A percentile compares a stretch with the other conserved stretches of the same genome.
phyloP scores from a whole-genome alignment of 2,113 vertebrate species.

The Rafetus swinhoei region DNA sequence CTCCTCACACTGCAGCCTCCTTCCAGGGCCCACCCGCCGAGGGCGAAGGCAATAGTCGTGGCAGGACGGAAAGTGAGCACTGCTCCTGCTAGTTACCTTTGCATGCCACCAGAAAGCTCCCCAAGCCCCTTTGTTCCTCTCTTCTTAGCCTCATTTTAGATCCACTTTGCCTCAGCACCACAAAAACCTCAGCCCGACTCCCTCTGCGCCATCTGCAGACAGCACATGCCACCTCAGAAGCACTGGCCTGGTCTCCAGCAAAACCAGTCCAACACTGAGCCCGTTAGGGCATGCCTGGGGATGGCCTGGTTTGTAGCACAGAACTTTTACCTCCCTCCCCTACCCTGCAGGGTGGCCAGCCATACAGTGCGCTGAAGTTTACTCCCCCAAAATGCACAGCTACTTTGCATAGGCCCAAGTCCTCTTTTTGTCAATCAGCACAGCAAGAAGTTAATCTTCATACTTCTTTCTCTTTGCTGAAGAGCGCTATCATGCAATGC shows the following conservation, averaged over 20 bases:
- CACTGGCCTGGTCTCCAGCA: neutral
- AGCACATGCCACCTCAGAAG: neutral
- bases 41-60: neutral
- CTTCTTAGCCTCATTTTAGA: neutral
- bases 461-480: slow-evolving; percentile 9
- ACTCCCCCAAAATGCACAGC: neutral
- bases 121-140: neutral
- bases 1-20: neutral
- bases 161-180: neutral
- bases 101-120: neutral
- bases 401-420: neutral
- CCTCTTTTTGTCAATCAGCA: neutral
- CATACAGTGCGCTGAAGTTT: neutral
- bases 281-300: neutral
- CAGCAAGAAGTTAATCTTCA: slow-evolving; percentile 14
- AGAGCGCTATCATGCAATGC: neutral
- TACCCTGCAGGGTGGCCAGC: neutral
- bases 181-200: neutral
- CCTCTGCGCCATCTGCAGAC: neutral
- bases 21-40: neutral
- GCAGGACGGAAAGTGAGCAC: neutral
- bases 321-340: neutral
- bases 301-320: neutral
- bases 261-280: neutral
- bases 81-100: neutral